Evolutionary conservation across 2,113 vertebrate species (phyloP), one percentile per base, ranked within the genome.

Genomic region (Dicerorhinus sumatrensis): DNA sequence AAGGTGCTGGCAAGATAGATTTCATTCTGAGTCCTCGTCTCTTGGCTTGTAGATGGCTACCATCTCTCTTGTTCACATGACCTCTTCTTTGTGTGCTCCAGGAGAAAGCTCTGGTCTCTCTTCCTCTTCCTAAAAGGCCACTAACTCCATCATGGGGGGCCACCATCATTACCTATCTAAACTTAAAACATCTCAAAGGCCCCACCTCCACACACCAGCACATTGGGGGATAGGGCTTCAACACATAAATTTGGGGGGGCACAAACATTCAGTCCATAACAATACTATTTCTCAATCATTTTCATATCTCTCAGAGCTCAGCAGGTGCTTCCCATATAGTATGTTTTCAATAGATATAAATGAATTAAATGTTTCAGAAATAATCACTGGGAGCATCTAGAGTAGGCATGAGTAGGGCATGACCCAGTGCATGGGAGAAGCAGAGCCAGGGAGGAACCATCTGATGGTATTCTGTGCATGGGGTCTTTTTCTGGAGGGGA

Each of bases 391-490:
- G 6, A n/a, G 3, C 14, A 67, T n/a, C 5, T 31, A 23, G 73
- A 6, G 7, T n/a, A 27, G 9, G 25, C 9, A 7, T 36, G 7
- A 17, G 14, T 27, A 88, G 8, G 27, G 6, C 13, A 13, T 14
- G 27, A 0, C 8, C 21, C 2, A 21, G 36, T 3, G 17, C 10
- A 2, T 3, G 3, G 17, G 29, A 73, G 67, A 31, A 58, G 7
- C 27, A 67, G n/a, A 27, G 65, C 8, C 29, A 3, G 13, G 0
- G 10, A 14, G 14, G 46, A 12, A 20, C 31, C 7, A 10, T 46
- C 29, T 25, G 31, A 12, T 20, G 29, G 51, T 54, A 39, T 48
- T 89, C 27, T 48, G 8, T 85, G 31, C 27, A 7, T 27, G 25
- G 27, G 20, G 10, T 5, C 10, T 80, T 79, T 21, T 67, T 31